A percentile compares a stretch with the other conserved stretches of the same genome.
These are phyloP conservation scores for Myotis brandtii DNA, from an alignment of 2,113 vertebrate genomes.

Conservation along the genomic window DNA sequence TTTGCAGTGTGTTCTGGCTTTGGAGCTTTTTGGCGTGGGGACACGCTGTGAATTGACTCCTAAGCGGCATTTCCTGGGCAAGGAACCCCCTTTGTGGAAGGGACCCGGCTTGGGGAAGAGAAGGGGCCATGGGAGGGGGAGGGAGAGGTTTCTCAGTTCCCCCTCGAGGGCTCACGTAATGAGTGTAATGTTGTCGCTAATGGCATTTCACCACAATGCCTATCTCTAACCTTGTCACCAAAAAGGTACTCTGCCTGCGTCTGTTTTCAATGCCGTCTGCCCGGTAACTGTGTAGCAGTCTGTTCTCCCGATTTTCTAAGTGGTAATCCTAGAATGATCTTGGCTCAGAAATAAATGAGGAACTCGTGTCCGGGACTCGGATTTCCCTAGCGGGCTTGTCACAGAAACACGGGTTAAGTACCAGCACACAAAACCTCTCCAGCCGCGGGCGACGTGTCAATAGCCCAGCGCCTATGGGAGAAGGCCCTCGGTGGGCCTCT, in stretches of 20 bases:
- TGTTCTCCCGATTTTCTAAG: slow-evolving; percentile 76
- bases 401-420: slow-evolving; percentile 77
- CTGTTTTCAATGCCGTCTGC: slow-evolving; percentile 66
- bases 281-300: slow-evolving; percentile 60
- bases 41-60: slow-evolving; percentile 17
- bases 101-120: not conserved
- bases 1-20: not conserved
- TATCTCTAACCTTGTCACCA: slow-evolving; percentile 72
- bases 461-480: not conserved
- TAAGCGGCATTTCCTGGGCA: slow-evolving; percentile 59
- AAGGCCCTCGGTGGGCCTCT: not conserved
- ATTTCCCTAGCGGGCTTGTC: slow-evolving; percentile 74
- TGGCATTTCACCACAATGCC: slow-evolving; percentile 78
- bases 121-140: not conserved
- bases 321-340: slow-evolving; percentile 84
- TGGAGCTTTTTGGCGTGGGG: not conserved
- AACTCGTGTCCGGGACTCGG: slow-evolving; percentile 74
- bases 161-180: slow-evolving; percentile 63
- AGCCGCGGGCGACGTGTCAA: not conserved
- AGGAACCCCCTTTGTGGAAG: slow-evolving; percentile 60
- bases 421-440: slow-evolving; percentile 53
- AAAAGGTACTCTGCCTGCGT: not conserved
- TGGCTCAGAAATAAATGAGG: slow-evolving; percentile 82
- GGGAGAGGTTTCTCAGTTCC: slow-evolving; percentile 27
- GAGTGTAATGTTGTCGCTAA: slow-evolving; percentile 79